These are phyloP conservation scores for Microtus richardsoni DNA, from an alignment of 2,113 vertebrate genomes.

Conservation along the genomic window DNA sequence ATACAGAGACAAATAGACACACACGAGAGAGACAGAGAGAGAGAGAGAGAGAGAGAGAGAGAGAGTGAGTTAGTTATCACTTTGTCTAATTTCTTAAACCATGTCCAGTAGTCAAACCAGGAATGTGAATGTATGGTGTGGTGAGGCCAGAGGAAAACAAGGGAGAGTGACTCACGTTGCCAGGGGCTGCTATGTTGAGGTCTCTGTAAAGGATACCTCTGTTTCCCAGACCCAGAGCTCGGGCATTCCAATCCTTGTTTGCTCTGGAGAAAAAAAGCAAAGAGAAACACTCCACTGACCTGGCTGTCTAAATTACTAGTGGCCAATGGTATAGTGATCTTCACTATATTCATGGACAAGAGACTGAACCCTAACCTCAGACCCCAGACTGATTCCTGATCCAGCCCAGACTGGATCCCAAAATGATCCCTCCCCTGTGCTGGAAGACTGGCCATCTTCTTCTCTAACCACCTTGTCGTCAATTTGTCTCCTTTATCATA, in stretches of 20 bases:
- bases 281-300: background rate
- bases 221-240: background rate
- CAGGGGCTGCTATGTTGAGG: fast-evolving
- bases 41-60: background rate
- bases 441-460: background rate
- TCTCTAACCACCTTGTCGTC: background rate
- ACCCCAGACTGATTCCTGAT: background rate
- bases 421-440: background rate
- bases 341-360: background rate
- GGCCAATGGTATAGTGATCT: background rate
- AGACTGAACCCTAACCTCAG: background rate
- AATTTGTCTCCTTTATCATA: background rate
- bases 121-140: background rate
- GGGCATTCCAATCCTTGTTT: background rate
- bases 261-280: background rate
- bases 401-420: background rate
- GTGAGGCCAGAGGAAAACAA: background rate
- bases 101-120: no score
- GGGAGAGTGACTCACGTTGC: background rate
- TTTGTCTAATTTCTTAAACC: no score
- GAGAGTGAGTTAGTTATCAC: background rate
- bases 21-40: background rate
- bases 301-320: background rate
- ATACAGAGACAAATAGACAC: background rate
- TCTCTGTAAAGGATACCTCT: background rate